phyloP scores from a whole-genome alignment of 2,797 vertebrate genomes.

The Sebastes iracundus region DNA sequence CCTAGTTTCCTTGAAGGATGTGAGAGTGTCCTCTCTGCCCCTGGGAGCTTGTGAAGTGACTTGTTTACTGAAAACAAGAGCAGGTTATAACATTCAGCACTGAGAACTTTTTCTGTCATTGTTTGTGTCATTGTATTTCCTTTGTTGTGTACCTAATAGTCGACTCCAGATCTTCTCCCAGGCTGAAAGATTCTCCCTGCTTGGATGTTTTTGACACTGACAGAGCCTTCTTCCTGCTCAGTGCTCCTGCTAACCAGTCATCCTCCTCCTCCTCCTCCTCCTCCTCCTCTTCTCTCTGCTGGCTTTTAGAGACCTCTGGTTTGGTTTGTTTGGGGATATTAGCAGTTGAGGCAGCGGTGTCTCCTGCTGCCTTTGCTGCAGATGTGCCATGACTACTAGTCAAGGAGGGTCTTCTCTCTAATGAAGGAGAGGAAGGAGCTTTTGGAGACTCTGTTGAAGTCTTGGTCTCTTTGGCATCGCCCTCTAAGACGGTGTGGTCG shows the following conservation, averaged over 20 bases:
- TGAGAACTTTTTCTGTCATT: background rate
- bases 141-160: constrained; percentile 62
- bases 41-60: constrained; percentile 23
- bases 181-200: constrained; percentile 37
- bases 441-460: constrained; percentile 21
- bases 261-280: constrained; percentile 71
- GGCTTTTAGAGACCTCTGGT: constrained; percentile 36
- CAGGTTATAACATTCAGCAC: background rate
- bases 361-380: constrained; percentile 36
- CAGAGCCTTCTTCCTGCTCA: constrained; percentile 83
- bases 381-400: constrained; percentile 26
- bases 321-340: constrained; percentile 23
- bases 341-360: constrained; percentile 6
- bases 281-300: constrained; percentile 51
- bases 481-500: constrained; percentile 34
- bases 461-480: constrained; percentile 31
- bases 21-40: constrained; percentile 34
- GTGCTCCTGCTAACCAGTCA: constrained; percentile 84
- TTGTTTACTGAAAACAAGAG: constrained; percentile 70
- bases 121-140: background rate
- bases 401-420: constrained; percentile 29
- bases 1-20: constrained; percentile 52
- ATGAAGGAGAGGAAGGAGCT: constrained; percentile 40
- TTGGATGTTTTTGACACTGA: constrained; percentile 40
- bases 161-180: constrained; percentile 23